Evolutionary conservation across 2,888 invertebrate species (phyloP).

Genomic region (Lacanobia oleracea): DNA sequence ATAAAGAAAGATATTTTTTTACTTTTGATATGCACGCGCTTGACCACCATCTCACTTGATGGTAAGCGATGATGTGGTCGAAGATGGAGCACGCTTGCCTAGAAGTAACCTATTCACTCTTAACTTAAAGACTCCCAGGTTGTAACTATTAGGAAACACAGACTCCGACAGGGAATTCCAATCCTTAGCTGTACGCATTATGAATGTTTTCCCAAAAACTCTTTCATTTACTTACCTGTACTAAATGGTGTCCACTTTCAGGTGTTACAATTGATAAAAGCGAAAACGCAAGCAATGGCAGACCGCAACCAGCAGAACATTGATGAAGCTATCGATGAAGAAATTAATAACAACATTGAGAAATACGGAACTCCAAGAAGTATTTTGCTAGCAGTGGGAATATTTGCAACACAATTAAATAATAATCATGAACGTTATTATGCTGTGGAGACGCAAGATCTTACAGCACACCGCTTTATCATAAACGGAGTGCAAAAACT

Average conservation of each 20-base stretch:
- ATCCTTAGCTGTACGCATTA: no score
- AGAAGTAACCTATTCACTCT: no score
- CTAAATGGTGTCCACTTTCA: not conserved
- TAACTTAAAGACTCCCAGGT: no score
- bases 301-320: not conserved
- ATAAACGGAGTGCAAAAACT: not conserved
- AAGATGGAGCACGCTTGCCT: no score
- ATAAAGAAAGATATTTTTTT: no score
- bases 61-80: no score
- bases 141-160: no score
- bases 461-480: slow-evolving; percentile 2
- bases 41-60: no score
- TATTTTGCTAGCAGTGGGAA: accelerated
- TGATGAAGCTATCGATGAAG: not conserved
- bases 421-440: not conserved
- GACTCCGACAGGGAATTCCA: no score
- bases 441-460: not conserved
- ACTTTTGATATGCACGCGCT: no score
- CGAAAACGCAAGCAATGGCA: not conserved
- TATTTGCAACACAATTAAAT: not conserved
- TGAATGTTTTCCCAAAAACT: no score
- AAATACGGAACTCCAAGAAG: accelerated
- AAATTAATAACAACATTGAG: not conserved
- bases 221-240: no score
- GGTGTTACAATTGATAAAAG: not conserved